Evolutionary conservation across 1,140 invertebrate genomes (phyloP).

Genomic region (Trypoxylus dichotomus): DNA sequence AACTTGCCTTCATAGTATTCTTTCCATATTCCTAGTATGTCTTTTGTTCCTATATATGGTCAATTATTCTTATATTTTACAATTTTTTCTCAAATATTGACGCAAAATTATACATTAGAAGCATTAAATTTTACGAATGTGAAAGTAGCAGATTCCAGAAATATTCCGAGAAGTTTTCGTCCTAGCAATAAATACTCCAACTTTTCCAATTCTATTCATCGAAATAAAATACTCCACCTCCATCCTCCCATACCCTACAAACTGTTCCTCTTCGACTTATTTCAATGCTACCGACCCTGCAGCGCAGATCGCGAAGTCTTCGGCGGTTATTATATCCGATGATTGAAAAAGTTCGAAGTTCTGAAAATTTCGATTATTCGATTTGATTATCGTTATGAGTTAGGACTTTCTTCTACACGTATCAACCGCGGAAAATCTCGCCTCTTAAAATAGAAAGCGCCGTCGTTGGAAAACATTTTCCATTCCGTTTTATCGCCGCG

Average conservation of each 20-base stretch:
- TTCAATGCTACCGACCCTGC: conserved; percentile 22
- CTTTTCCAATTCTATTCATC: not conserved
- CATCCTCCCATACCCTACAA: not conserved
- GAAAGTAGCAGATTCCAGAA: no score
- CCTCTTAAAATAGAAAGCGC: not conserved
- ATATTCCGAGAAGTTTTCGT: no score
- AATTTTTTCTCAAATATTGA: no score
- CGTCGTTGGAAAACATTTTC: not conserved
- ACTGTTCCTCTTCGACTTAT: not conserved
- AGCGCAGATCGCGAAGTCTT: conserved; percentile 37
- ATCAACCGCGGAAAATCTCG: no score
- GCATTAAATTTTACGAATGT: no score
- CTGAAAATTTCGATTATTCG: conserved; percentile 35
- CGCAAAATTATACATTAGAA: no score
- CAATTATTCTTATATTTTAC: no score
- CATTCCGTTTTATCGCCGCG: not conserved
- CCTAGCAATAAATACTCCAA: not conserved
- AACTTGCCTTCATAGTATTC: no score
- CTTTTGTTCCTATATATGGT: no score
- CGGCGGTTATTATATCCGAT: conserved; percentile 40
- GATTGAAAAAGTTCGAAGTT: conserved; percentile 45
- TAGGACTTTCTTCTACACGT: not conserved
- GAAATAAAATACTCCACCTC: no score
- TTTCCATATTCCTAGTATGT: no score
- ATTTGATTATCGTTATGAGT: not conserved